phyloP scores from a whole-genome alignment of 2,888 invertebrate species.

The Cryptocephalus primarius region DNA sequence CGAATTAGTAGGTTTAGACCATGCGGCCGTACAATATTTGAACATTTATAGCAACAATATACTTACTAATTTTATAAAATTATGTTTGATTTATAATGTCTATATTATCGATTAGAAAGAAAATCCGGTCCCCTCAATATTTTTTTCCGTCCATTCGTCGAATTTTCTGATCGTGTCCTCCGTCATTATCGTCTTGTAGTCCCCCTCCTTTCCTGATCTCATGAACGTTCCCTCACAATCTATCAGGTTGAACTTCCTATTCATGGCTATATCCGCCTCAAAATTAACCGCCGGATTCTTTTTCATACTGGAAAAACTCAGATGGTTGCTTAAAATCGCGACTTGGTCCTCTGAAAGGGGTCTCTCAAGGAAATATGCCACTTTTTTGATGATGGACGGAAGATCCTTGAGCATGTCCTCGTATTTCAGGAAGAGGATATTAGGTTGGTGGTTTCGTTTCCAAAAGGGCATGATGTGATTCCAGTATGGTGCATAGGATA shows the following conservation, averaged over 20 bases:
- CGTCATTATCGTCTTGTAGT: slow-evolving; percentile 47
- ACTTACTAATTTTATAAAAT: too few relatives aligned
- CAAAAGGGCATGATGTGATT: slow-evolving; percentile 27
- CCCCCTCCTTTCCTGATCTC: slow-evolving; percentile 38
- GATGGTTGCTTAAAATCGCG: slow-evolving; percentile 18
- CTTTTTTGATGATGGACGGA: slow-evolving; percentile 18
- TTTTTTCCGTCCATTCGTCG: slow-evolving; percentile 57
- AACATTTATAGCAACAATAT: too few relatives aligned
- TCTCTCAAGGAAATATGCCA: slow-evolving; percentile 22
- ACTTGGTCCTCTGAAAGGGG: slow-evolving; percentile 19
- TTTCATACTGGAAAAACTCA: slow-evolving; percentile 41
- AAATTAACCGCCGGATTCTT: slow-evolving; percentile 46
- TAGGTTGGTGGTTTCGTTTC: slow-evolving; percentile 21
- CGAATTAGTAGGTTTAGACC: too few relatives aligned
- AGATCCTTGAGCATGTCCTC: slow-evolving; percentile 27
- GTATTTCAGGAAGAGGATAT: slow-evolving; percentile 27
- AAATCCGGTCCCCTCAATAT: slow-evolving; percentile 37
- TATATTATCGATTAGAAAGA: too few relatives aligned
- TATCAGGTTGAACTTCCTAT: slow-evolving; percentile 30
- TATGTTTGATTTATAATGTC: too few relatives aligned
- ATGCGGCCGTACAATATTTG: too few relatives aligned
- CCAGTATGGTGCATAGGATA: slow-evolving; percentile 28
- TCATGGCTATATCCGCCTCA: slow-evolving; percentile 31
- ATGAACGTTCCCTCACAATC: slow-evolving; percentile 35
- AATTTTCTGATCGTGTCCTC: slow-evolving; percentile 59